phyloP scores from a whole-genome alignment of 2,797 vertebrate genomes.

The Malurus leucopterus region DNA sequence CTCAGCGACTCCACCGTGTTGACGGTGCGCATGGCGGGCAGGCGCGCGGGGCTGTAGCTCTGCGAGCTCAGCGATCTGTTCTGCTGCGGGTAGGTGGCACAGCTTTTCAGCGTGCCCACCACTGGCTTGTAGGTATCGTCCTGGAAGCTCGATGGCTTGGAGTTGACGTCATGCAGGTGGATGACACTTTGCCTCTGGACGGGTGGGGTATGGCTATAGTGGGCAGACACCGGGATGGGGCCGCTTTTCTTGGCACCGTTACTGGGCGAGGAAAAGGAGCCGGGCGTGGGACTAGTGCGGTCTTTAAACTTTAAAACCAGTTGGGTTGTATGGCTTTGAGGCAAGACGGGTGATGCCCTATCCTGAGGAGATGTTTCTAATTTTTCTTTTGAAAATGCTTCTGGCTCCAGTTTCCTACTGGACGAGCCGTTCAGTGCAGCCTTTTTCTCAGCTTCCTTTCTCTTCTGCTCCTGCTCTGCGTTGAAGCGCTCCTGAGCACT shows the following conservation, averaged over 20 bases:
- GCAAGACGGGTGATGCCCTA: conserved; percentile 86
- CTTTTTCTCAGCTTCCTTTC: conserved; percentile 80
- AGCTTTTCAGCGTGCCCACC: conserved; percentile 90
- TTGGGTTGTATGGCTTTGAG: conserved; percentile 83
- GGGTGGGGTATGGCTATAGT: conserved; percentile 95
- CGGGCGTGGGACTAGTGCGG: conserved; percentile 84
- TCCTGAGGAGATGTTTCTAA: conserved; percentile 85
- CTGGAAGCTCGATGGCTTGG: conserved; percentile 87
- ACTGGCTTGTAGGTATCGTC: conserved; percentile 86
- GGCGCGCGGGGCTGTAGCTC: conserved; percentile 91
- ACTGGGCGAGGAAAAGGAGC: conserved; percentile 84
- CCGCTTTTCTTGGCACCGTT: conserved; percentile 81
- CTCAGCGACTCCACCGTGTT: conserved; percentile 86
- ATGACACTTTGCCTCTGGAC: conserved; percentile 94
- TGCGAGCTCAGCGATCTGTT: conserved; percentile 95
- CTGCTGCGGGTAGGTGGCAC: conserved; percentile 97
- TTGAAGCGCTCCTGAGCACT: conserved; percentile 97
- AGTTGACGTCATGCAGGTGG: conserved; percentile 89
- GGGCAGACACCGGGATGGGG: conserved; percentile 80
- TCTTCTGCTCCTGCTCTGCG: conserved; percentile 93
- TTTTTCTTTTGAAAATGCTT: conserved; percentile 82
- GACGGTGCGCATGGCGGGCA: conserved; percentile 86
- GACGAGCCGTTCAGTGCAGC: conserved; percentile 62
- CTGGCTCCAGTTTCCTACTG: conserved; percentile 77
- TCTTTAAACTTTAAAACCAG: conserved; percentile 86